phyloP scores from a whole-genome alignment of 2,113 vertebrate species.

The Riparia riparia region DNA sequence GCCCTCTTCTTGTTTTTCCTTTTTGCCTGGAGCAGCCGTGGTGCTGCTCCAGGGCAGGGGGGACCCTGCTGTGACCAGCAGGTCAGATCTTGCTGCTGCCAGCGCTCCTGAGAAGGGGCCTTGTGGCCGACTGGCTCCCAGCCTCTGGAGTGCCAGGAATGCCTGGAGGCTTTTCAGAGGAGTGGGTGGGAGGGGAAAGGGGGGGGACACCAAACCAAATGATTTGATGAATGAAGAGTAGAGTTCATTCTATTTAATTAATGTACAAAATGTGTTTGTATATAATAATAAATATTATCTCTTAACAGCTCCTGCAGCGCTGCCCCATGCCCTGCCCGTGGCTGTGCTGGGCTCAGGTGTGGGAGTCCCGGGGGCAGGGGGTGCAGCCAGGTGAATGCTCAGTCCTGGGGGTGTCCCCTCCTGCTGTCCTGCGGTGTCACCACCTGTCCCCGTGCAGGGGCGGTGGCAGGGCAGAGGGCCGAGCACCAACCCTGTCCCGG shows the following conservation, averaged over 20 bases:
- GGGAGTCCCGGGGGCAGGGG: neutral
- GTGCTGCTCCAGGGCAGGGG: neutral
- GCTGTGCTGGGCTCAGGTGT: neutral
- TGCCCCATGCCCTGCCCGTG: neutral
- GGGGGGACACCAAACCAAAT: constrained; percentile 18
- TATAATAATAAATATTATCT: constrained; percentile 82
- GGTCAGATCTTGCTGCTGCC: neutral
- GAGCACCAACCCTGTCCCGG: rapidly evolving
- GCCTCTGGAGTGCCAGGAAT: neutral
- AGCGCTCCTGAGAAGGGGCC: neutral
- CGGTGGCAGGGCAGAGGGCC: neutral
- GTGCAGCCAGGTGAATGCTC: neutral
- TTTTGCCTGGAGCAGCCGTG: neutral
- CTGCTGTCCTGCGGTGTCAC: neutral
- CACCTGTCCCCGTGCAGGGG: neutral
- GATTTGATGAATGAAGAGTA: constrained; percentile 53
- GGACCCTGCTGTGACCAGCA: neutral
- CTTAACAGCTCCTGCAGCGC: constrained; percentile 28
- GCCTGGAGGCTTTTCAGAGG: neutral
- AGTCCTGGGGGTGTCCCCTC: neutral
- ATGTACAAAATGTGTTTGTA: constrained; percentile 83
- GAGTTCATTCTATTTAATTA: constrained; percentile 80
- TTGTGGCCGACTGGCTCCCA: neutral
- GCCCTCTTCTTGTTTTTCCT: too few relatives aligned
- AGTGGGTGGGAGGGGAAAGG: neutral